A percentile compares a stretch with the other conserved stretches of the same genome.
Conservation (phyloP, 1,140 invertebrate genomes). For the Battus philenor region DNA sequence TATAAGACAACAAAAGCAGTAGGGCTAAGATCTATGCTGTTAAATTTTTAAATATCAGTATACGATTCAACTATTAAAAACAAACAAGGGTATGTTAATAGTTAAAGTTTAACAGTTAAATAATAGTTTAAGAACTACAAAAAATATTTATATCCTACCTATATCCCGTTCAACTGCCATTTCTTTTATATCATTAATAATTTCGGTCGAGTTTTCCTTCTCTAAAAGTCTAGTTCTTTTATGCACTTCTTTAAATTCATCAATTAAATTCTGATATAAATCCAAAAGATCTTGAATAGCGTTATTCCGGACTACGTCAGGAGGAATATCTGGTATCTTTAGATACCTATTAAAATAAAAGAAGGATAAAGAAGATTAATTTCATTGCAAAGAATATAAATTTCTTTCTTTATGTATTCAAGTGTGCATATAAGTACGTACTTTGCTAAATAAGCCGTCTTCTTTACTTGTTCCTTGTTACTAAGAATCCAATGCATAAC, state of each 20-base stretch:
- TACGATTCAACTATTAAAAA: too few species aligned
- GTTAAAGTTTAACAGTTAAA: too few species aligned
- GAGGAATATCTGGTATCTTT: slow-evolving; percentile 84
- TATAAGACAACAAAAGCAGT: too few species aligned
- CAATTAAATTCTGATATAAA: slow-evolving; percentile 86
- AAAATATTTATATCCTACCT: slow-evolving; percentile 64
- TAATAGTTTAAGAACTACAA: too few species aligned
- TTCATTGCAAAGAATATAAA: not conserved
- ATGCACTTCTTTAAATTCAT: slow-evolving; percentile 89
- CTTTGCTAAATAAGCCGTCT: slow-evolving; percentile 87
- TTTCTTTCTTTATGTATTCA: too few species aligned
- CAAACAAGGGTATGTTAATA: too few species aligned
- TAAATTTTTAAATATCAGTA: too few species aligned
- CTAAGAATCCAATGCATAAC: slow-evolving; percentile 88
- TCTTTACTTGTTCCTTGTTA: slow-evolving; percentile 83
- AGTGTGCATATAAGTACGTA: too few species aligned
- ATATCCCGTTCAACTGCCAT: slow-evolving; percentile 93
- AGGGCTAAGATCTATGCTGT: too few species aligned
- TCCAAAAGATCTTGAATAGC: slow-evolving; percentile 84
- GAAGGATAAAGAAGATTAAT: too few species aligned
- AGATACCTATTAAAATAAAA: slow-evolving; percentile 66
- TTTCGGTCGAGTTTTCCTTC: slow-evolving; percentile 79
- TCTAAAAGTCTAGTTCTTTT: slow-evolving; percentile 81
- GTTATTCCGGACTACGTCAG: slow-evolving; percentile 86
- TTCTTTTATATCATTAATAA: slow-evolving; percentile 85